Conservation (phyloP, 2,797 vertebrate species). For the Micromesistius poutassou region DNA sequence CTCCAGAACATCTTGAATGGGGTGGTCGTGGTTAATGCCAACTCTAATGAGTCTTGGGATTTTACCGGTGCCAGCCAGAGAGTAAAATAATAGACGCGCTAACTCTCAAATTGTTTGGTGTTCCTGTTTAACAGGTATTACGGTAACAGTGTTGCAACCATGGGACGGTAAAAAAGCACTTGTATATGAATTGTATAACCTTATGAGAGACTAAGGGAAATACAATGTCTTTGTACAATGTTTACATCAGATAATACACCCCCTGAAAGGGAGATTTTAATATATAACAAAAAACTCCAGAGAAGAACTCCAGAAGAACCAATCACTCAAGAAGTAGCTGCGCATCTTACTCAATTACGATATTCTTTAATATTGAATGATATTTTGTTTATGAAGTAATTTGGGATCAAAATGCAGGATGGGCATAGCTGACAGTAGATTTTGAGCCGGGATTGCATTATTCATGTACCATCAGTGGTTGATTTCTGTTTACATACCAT, state of each 20-base stretch:
- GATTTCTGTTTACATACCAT: no score
- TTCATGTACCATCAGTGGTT: no score
- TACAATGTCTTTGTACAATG: background rate
- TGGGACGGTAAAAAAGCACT: background rate
- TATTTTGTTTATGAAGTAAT: no score
- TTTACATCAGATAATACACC: background rate
- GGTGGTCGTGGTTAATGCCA: no score
- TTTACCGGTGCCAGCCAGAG: background rate
- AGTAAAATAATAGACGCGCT: background rate
- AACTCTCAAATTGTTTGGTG: background rate
- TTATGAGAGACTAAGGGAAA: background rate
- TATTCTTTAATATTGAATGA: background rate
- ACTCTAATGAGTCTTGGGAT: no score
- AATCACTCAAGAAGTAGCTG: background rate
- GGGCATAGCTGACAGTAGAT: no score
- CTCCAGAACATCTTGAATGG: background rate
- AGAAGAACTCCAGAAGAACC: no score
- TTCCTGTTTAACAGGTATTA: background rate
- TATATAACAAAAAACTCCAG: no score
- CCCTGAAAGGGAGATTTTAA: no score
- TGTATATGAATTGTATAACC: background rate
- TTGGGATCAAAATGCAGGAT: no score
- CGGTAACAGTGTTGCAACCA: background rate
- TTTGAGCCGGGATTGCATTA: no score
- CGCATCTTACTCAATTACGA: background rate